Evolutionary conservation across 2,797 vertebrate species (phyloP).

Genomic region (Echiichthys vipera): DNA sequence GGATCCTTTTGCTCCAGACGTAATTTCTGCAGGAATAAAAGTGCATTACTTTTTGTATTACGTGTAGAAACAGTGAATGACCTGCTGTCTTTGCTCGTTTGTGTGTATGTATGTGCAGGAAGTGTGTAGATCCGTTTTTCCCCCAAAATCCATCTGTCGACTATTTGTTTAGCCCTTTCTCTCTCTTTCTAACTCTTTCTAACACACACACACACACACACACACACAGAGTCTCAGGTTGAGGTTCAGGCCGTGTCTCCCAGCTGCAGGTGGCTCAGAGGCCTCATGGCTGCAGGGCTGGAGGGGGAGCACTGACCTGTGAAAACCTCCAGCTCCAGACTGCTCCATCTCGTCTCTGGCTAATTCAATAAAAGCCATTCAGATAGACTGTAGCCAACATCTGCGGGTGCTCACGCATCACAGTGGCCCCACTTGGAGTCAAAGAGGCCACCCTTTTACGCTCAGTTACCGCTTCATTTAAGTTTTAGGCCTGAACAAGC

Average conservation of each 20-base stretch:
- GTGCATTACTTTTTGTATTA: too few relatives aligned
- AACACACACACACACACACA: conserved; percentile 15
- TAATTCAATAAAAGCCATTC: conserved; percentile 72
- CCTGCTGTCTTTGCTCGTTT: conserved; percentile 14
- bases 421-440: conserved; percentile 23
- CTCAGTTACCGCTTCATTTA: conserved; percentile 43
- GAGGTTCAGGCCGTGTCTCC: conserved; percentile 37
- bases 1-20: too few relatives aligned
- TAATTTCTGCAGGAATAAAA: too few relatives aligned
- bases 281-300: conserved; percentile 62
- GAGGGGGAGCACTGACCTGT: conserved; percentile 70
- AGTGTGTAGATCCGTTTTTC: conserved; percentile 20
- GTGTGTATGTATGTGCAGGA: conserved; percentile 1
- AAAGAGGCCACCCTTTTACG: conserved; percentile 19
- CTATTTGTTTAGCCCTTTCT: conserved; percentile 14
- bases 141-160: conserved; percentile 57
- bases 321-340: conserved; percentile 61
- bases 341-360: conserved; percentile 45
- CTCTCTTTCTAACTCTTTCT: not conserved
- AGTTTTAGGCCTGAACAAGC: conserved; percentile 24
- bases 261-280: conserved; percentile 67
- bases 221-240: conserved; percentile 32
- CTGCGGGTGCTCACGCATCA: conserved; percentile 56
- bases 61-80: too few relatives aligned
- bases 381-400: conserved; percentile 59